phyloP scores from a whole-genome alignment of 2,888 invertebrate species.

The Zeuzera pyrina region DNA sequence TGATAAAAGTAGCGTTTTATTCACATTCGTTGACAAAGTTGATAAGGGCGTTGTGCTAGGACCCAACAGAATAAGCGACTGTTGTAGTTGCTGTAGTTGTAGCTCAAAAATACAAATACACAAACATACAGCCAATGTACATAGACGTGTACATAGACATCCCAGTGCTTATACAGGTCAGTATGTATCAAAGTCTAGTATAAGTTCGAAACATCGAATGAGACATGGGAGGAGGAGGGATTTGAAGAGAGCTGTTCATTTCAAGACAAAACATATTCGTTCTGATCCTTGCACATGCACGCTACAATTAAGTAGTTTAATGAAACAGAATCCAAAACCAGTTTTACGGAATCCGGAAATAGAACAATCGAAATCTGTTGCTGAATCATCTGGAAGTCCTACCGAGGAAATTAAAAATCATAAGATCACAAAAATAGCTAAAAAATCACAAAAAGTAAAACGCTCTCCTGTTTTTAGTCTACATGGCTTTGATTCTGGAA shows the following conservation, averaged over 20 bases:
- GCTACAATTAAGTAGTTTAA: conserved; percentile 20
- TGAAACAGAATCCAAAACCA: conserved; percentile 20
- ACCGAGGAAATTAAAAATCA: neutral
- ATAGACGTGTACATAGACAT: conserved; percentile 16
- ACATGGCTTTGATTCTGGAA: conserved; percentile 17
- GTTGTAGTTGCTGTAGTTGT: conserved; percentile 42
- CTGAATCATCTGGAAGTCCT: neutral
- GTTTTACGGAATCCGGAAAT: too few species aligned
- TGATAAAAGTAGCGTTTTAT: conserved; percentile 24
- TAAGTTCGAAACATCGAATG: neutral
- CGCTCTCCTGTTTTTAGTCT: conserved; percentile 16
- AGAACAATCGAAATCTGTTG: neutral
- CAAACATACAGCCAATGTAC: conserved; percentile 12
- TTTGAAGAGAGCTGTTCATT: conserved; percentile 16
- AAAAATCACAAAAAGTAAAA: conserved; percentile 24
- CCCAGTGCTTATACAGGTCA: conserved; percentile 11
- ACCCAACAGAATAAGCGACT: conserved; percentile 25
- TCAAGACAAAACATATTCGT: conserved; percentile 30
- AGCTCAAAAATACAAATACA: conserved; percentile 19
- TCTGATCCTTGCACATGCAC: conserved; percentile 45
- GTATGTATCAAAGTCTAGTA: neutral
- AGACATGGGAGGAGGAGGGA: conserved; percentile 14
- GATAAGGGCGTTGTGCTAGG: conserved; percentile 29
- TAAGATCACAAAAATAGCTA: conserved; percentile 7
- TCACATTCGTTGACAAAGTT: conserved; percentile 29